Conservation (phyloP, 2,888 invertebrate genomes). For the Notocelia uddmanniana region DNA sequence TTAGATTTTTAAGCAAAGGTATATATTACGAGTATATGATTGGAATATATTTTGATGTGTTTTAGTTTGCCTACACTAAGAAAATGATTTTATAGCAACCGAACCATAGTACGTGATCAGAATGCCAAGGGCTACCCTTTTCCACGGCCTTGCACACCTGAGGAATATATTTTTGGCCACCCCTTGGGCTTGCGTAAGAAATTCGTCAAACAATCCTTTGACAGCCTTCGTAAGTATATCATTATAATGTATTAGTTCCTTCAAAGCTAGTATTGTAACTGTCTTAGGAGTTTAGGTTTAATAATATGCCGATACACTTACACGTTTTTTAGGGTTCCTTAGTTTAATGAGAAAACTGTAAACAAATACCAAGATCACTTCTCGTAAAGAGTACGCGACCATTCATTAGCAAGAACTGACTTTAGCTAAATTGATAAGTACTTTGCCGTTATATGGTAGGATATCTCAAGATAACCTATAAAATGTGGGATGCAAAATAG, state of each 20-base stretch:
- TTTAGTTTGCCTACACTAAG: neutral
- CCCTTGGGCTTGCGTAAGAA: conserved; percentile 13
- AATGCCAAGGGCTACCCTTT: conserved; percentile 16
- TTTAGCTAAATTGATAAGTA: too few relatives aligned
- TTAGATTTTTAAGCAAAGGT: too few relatives aligned
- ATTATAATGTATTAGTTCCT: neutral
- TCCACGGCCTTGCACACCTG: conserved; percentile 19
- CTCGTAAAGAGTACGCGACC: neutral
- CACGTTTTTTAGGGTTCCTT: too few relatives aligned
- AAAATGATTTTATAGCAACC: conserved; percentile 22
- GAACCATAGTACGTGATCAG: conserved; percentile 19
- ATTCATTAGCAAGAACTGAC: neutral
- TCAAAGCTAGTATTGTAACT: neutral
- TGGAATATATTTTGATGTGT: too few relatives aligned
- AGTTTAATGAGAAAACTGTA: too few relatives aligned
- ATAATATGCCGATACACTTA: too few relatives aligned
- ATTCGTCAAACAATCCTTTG: conserved; percentile 22
- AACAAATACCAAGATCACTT: too few relatives aligned
- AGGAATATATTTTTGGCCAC: conserved; percentile 17
- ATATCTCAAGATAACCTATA: too few relatives aligned
- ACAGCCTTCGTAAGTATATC: neutral
- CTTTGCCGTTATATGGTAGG: too few relatives aligned
- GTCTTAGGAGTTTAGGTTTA: neutral
- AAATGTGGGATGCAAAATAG: too few relatives aligned
- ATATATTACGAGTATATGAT: too few relatives aligned